Evolutionary conservation across 2,113 vertebrate genomes (phyloP), one percentile per base, ranked within the genome.

Genomic region (Chaetops frenatus): DNA sequence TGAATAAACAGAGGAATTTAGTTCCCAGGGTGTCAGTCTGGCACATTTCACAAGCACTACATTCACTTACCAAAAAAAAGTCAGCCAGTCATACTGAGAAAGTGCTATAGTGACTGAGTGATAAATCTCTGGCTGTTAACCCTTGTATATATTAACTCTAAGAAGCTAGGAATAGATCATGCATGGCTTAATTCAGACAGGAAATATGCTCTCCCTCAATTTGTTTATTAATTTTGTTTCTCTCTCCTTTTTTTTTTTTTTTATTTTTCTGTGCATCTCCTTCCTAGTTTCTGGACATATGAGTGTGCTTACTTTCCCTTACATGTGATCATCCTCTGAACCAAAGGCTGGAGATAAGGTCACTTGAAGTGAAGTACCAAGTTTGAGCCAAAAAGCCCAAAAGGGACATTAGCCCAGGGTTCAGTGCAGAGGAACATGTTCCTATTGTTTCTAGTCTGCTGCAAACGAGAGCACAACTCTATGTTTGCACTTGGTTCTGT

Each of bases 1-100:
- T 86, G 94, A 97, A 97, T 92, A 96, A 97, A 96, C 81, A 93
- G 90, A 83, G 74, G 87, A 90, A 92, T 94, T 91, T 56, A 90
- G 88, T 74, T 95, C 90, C 87, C 47, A 50, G 81, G 79, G 90
- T 90, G 92, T 95, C 95, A 96, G 94, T 96, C 96, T 97, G 92
- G 93, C 95, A 91, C 88, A 96, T 95, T 95, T 96, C 93, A 94
- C 87, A 88, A 80, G 67, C 87, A 62, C 58, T 82, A 88, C 42
- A 36, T 91, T 94, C 85, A 77, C 79, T 90, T 90, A 85, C 27
- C 23, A 28, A 70, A 88, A 91, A 71, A 76, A 56, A 67, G 45
- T 73, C 94, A 94, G 72, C 36, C 78, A 94, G 50, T 93, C 62
- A 72, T 35, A 91, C 33, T 54, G 66, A 84, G 77, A 85, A 83